A percentile compares a stretch with the other conserved stretches of the same genome.
These are phyloP conservation scores for Salarias fasciatus DNA, from an alignment of 2,797 vertebrate genomes.

Conservation along the genomic window DNA sequence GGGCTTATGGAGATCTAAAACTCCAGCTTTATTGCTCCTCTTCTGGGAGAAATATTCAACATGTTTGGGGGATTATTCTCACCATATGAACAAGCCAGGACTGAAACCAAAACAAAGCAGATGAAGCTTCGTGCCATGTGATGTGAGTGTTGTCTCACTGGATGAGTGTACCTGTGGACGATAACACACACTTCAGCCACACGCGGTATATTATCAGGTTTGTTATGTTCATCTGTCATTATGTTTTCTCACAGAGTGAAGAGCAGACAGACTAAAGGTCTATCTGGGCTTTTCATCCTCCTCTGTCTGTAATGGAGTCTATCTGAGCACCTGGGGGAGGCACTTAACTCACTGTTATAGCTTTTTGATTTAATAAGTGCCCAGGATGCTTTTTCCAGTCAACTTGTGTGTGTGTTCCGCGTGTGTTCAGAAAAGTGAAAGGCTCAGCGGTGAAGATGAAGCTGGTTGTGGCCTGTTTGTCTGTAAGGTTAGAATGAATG, in stretches of 20 bases:
- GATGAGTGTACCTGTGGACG: slow-evolving; percentile 14
- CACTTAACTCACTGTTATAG: slow-evolving; percentile 39
- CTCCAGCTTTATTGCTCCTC: slow-evolving; percentile 17
- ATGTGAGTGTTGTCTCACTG: background rate
- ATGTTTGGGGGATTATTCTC: no score
- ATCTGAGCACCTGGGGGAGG: slow-evolving; percentile 37
- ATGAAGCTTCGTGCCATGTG: slow-evolving; percentile 4
- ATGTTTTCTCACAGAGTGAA: slow-evolving; percentile 24
- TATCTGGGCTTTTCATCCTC: background rate
- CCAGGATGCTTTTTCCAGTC: slow-evolving; percentile 14
- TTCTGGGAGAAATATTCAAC: background rate
- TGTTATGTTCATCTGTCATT: slow-evolving; percentile 26
- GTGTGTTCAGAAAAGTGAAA: slow-evolving; percentile 18
- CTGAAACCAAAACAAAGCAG: slow-evolving; percentile 24
- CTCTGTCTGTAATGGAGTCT: slow-evolving; percentile 21
- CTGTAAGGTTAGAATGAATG: slow-evolving; percentile 66
- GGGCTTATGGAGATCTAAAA: no score
- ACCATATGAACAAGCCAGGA: slow-evolving; percentile 3
- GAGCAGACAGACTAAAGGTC: background rate
- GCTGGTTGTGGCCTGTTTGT: slow-evolving; percentile 40
- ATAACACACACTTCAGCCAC: slow-evolving; percentile 5
- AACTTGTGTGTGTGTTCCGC: slow-evolving; percentile 10
- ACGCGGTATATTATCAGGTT: slow-evolving; percentile 8
- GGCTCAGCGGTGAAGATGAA: slow-evolving; percentile 44
- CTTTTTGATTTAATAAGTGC: slow-evolving; percentile 31